Base-by-base conservation (phyloP, 2,888 invertebrate genomes). In the Tanypteryx hageni region DNA sequence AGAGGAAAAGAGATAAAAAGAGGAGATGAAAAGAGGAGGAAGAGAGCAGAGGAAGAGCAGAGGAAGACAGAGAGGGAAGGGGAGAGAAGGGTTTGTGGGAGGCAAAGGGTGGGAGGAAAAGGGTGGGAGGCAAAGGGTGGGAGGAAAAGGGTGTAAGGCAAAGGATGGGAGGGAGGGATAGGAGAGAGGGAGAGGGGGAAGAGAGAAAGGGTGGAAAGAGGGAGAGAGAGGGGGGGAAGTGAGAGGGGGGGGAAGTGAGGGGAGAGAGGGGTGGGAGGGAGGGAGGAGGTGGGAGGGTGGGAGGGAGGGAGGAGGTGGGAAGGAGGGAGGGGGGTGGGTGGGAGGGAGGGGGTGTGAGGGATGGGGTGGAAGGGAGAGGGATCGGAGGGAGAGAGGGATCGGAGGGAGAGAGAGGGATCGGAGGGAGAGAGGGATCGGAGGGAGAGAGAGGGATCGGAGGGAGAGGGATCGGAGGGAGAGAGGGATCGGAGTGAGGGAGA, bases 381-480 rank as follows among this genome's bases (percentile, higher is more conserved):
- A 86, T 27, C 9, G n/a, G 57, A n/a, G 58, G 11, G 85, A 57
- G 59, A 13, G 59, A 31, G 56, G 89, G 16, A n/a, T n/a, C n/a
- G n/a, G 89, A 89, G 89, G 7, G 18, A 31, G 89, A 44, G 64
- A 89, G 64, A 86, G 86, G 14, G n/a, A n/a, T 22, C 27, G 22
- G 18, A 31, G 14, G 86, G 61, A 27, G 59, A 58, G 59, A 13
- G n/a, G 84, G 81, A 31, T 16, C 5, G 81, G 31, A 31, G 86
- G 61, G 7, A 14, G 86, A 18, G 86, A 27, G 31, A 18, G 16
- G 61, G 8, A 31, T n/a, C n/a, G 31, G 8, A 16, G 5, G 31
- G 84, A 7, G 16, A 0, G 81, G 11, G 27, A 82, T 27, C 27
- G 4, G 76, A 27, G 76, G 22, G 16, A 0, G 44, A 44, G n/a